A percentile compares a stretch with the other conserved stretches of the same genome.
Conservation (phyloP, 2,113 vertebrate species). For the Euleptes europaea region DNA sequence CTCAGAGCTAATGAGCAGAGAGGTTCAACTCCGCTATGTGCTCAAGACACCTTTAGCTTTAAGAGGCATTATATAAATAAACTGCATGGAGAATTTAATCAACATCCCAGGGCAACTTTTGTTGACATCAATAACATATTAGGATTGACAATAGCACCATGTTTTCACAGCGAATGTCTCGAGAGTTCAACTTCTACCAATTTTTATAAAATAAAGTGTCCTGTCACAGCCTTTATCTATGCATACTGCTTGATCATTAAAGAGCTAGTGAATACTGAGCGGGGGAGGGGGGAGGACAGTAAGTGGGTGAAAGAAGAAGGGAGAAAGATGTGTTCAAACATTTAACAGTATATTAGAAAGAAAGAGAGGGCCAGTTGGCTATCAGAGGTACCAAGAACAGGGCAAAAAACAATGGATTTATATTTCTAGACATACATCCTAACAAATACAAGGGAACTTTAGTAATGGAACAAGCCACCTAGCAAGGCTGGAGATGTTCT, state of each 20-base stretch:
- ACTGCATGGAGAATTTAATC: neutral
- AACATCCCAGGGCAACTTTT: neutral
- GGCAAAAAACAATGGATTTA: neutral
- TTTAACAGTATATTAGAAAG: neutral
- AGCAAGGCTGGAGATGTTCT: neutral
- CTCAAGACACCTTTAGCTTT: neutral
- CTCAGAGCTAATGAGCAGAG: slow-evolving; percentile 6
- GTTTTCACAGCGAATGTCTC: slow-evolving; percentile 5
- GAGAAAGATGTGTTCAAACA: neutral
- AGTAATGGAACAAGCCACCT: neutral
- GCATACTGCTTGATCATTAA: neutral
- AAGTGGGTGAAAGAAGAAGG: neutral
- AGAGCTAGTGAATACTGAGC: neutral
- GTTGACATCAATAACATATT: neutral
- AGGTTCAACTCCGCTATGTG: slow-evolving; percentile 18
- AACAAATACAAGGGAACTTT: neutral
- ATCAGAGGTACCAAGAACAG: neutral
- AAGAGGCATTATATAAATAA: slow-evolving; percentile 5
- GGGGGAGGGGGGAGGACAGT: neutral
- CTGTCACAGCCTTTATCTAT: slow-evolving; percentile 19
- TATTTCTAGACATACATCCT: neutral
- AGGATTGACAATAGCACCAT: slow-evolving; percentile 2
- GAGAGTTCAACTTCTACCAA: slow-evolving; percentile 5
- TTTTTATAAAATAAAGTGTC: slow-evolving; percentile 20
- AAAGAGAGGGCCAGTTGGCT: neutral